Conservation (phyloP, 2,113 vertebrate genomes). For the Semnornis frantzii region DNA sequence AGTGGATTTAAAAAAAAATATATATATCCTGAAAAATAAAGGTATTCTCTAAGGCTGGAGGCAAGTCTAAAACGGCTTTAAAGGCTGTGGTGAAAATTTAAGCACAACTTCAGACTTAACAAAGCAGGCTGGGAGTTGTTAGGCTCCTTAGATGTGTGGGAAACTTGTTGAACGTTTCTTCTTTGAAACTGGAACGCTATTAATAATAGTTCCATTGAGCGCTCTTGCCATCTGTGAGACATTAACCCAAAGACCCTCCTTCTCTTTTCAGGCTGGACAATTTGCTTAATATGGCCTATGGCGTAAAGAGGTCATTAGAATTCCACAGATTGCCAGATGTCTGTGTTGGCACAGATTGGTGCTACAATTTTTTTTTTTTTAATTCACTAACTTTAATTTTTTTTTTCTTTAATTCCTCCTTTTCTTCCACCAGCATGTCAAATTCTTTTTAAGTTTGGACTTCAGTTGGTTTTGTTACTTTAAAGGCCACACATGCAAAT, state of each 20-base stretch:
- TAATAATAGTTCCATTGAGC: conserved; percentile 99
- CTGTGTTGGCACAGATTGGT: conserved; percentile 95
- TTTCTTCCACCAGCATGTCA: conserved; percentile 87
- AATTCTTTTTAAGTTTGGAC: conserved; percentile 85
- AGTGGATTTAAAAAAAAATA: neutral
- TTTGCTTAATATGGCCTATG: conserved; percentile 99
- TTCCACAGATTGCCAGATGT: conserved; percentile 99
- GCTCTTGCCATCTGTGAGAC: conserved; percentile 99
- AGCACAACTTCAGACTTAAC: conserved; percentile 39
- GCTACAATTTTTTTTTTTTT: conserved; percentile 84
- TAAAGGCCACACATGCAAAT: conserved; percentile 70
- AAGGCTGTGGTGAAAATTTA: conserved; percentile 14
- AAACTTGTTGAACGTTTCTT: conserved; percentile 83
- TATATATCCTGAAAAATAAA: neutral
- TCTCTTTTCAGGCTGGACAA: conserved; percentile 99
- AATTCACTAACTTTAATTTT: conserved; percentile 84
- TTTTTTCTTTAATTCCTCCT: conserved; percentile 80
- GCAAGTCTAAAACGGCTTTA: neutral
- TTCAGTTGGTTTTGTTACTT: conserved; percentile 84
- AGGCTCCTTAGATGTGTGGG: conserved; percentile 74
- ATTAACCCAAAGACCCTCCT: conserved; percentile 99
- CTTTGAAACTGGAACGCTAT: conserved; percentile 85
- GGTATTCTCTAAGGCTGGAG: neutral
- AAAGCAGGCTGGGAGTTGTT: conserved; percentile 59
- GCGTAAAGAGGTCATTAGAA: conserved; percentile 99